A percentile compares a stretch with the other conserved stretches of the same genome.
These are phyloP conservation scores for Dermolepida albohirtum DNA, from an alignment of 2,888 invertebrate genomes.

Conservation along the genomic window DNA sequence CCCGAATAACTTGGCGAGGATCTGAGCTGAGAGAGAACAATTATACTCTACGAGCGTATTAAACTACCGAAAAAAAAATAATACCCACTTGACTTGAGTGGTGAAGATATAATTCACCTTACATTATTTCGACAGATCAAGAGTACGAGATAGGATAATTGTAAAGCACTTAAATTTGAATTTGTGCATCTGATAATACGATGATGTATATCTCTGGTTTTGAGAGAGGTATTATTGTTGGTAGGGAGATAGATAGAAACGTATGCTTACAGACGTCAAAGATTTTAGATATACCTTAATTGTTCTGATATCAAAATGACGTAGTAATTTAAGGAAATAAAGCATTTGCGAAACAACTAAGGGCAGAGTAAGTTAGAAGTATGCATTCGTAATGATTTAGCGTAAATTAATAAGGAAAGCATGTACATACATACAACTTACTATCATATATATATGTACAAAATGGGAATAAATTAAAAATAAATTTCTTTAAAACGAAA, in stretches of 20 bases:
- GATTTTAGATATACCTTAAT: too few species aligned
- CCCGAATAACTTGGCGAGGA: conserved; percentile 5
- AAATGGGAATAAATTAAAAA: too few species aligned
- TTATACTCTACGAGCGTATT: conserved; percentile 12
- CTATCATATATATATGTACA: too few species aligned
- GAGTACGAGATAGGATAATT: conserved; percentile 19
- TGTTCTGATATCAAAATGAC: too few species aligned
- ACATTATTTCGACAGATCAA: conserved; percentile 11
- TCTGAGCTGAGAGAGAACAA: conserved; percentile 5
- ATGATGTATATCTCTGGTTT: conserved; percentile 18
- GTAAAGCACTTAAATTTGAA: conserved; percentile 35
- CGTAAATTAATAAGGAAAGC: too few species aligned
- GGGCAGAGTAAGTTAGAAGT: too few species aligned
- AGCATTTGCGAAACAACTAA: too few species aligned
- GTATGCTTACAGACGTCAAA: neutral
- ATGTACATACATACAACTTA: too few species aligned
- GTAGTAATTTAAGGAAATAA: too few species aligned
- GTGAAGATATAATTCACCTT: conserved; percentile 25
- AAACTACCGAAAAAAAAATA: neutral
- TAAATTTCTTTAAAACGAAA: too few species aligned
- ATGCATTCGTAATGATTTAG: too few species aligned
- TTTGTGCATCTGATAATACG: conserved; percentile 28
- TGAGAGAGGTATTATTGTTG: conserved; percentile 1
- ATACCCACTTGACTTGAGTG: conserved; percentile 23
- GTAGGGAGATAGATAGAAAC: neutral